phyloP scores from a whole-genome alignment of 1,140 invertebrate species.

The Zaprionus ghesquierei region DNA sequence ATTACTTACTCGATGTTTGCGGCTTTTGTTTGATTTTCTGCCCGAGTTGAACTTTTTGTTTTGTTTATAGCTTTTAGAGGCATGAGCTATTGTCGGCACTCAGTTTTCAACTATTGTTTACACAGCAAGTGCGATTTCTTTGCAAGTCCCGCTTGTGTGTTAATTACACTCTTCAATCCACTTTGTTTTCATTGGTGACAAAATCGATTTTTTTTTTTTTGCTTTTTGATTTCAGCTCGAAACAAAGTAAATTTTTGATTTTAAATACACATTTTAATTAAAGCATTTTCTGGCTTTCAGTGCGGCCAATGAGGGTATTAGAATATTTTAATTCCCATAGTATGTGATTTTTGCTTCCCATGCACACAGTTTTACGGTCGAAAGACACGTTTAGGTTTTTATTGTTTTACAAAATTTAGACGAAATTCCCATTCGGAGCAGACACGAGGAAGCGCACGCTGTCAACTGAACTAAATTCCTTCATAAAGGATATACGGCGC shows the following conservation, averaged over 20 bases:
- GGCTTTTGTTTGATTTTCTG: conserved; percentile 18
- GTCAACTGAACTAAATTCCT: conserved; percentile 79
- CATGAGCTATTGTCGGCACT: neutral
- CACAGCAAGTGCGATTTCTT: neutral
- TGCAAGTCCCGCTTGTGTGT: neutral
- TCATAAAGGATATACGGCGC: conserved; percentile 51
- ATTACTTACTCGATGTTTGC: conserved; percentile 21
- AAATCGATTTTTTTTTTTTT: conserved; percentile 77
- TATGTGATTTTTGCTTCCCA: neutral
- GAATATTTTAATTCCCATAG: neutral
- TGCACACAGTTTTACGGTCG: conserved; percentile 23
- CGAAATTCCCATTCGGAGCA: conserved; percentile 41
- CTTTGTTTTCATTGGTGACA: conserved; percentile 74
- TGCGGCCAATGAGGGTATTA: conserved; percentile 6
- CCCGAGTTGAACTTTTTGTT: neutral
- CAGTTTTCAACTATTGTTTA: neutral
- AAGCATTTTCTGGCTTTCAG: conserved; percentile 1
- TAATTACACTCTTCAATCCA: conserved; percentile 42
- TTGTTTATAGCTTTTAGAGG: conserved; percentile 13
- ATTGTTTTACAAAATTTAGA: conserved; percentile 34
- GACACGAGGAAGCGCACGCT: conserved; percentile 67
- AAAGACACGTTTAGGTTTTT: conserved; percentile 14
- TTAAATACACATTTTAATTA: conserved; percentile 15
- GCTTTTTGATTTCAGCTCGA: conserved; percentile 43
- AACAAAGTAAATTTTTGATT: conserved; percentile 28